These are phyloP conservation scores for Andricus curvator DNA, from an alignment of 2,888 invertebrate genomes.

Conservation along the genomic window DNA sequence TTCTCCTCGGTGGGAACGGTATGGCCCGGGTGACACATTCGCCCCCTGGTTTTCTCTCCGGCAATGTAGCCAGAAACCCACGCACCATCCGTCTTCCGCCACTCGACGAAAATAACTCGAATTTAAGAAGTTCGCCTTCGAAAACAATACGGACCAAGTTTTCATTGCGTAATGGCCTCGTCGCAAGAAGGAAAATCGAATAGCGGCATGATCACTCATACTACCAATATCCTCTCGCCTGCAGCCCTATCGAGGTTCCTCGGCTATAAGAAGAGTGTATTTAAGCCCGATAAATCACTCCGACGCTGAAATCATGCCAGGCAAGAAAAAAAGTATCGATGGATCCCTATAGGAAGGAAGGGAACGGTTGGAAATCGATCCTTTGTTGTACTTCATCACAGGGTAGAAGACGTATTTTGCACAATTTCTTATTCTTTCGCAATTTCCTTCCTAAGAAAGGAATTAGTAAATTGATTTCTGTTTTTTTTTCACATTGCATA, in stretches of 20 bases:
- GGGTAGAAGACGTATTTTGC: not conserved
- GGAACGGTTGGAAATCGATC: not conserved
- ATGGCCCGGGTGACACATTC: conserved; percentile 55
- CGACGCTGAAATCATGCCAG: conserved; percentile 44
- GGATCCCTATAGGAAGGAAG: conserved; percentile 2
- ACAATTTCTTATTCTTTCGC: not conserved
- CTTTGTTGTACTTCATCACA: not conserved
- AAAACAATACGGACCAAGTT: conserved; percentile 72
- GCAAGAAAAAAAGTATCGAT: conserved; percentile 53
- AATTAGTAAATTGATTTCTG: not conserved
- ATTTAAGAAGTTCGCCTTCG: conserved; percentile 73
- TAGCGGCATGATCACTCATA: conserved; percentile 36
- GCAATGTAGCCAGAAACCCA: conserved; percentile 66
- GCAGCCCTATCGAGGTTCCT: conserved; percentile 54
- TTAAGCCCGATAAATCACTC: conserved; percentile 58
- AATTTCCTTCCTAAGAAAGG: not conserved
- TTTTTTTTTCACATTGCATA: not conserved
- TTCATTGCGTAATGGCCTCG: conserved; percentile 63
- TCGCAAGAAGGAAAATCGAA: conserved; percentile 44
- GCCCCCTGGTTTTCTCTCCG: conserved; percentile 52
- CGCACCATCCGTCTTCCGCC: conserved; percentile 73
- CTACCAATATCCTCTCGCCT: conserved; percentile 30
- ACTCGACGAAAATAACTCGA: conserved; percentile 74
- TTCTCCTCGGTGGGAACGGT: conserved; percentile 54
- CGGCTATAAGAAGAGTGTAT: conserved; percentile 49